These are phyloP conservation scores for Leucophenga montana DNA, from an alignment of 2,888 invertebrate genomes.

Conservation along the genomic window DNA sequence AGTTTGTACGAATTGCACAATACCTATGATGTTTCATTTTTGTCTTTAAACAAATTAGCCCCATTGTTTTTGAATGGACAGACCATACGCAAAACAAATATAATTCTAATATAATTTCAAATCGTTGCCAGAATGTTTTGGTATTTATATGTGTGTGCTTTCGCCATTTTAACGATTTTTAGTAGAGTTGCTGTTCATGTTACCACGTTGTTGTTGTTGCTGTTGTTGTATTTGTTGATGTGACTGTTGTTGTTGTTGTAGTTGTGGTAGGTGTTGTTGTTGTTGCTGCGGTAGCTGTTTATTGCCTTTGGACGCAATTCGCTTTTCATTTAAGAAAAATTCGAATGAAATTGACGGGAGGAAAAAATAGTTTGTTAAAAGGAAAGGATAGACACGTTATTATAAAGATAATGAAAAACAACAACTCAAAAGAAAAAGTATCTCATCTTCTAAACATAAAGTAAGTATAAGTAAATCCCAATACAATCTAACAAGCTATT, in stretches of 20 bases:
- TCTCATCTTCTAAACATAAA: neutral
- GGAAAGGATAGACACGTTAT: no score
- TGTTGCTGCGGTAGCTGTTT: constrained; percentile 40
- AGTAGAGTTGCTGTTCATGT: constrained; percentile 11
- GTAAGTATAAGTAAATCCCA: neutral
- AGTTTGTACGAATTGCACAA: no score
- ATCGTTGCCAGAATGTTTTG: neutral
- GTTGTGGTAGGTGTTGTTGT: constrained; percentile 39
- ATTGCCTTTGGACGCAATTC: constrained; percentile 24
- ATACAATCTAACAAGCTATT: neutral
- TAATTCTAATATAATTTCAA: neutral
- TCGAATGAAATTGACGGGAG: no score
- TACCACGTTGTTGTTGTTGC: constrained; percentile 29
- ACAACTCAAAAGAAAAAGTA: neutral
- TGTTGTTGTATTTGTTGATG: constrained; percentile 32
- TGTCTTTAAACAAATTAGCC: no score
- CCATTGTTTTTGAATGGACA: no score
- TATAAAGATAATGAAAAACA: neutral
- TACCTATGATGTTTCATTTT: no score
- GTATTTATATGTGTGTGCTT: neutral
- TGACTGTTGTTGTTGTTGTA: constrained; percentile 36
- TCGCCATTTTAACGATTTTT: constrained; percentile 3
- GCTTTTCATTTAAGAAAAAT: neutral
- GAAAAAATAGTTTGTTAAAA: no score
- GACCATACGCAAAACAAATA: no score